phyloP scores from a whole-genome alignment of 2,113 vertebrate species.

The Penelope pileata region DNA sequence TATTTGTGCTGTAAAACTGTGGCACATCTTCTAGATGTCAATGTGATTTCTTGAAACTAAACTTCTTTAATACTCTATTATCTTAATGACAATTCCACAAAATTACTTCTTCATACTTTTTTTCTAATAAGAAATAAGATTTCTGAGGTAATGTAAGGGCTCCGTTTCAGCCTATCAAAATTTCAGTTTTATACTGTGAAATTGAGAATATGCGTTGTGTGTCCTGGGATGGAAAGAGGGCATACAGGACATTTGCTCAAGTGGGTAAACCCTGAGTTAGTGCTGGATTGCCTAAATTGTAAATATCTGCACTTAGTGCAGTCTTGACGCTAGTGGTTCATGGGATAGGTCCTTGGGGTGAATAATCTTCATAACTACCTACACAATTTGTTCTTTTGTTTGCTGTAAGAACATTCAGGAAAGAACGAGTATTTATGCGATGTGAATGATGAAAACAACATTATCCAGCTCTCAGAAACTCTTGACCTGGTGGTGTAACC shows the following conservation, averaged over 20 bases:
- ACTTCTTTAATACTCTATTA: neutral
- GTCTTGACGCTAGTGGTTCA: neutral
- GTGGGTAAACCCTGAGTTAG: neutral
- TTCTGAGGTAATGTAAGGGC: accelerated
- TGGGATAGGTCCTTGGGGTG: neutral
- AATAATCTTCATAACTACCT: neutral
- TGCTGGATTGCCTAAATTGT: neutral
- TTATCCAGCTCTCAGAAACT: neutral
- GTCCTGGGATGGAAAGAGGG: neutral
- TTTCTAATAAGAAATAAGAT: neutral
- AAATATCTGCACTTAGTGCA: neutral
- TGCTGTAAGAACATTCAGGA: neutral
- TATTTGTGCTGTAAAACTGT: neutral
- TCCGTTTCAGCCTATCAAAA: neutral
- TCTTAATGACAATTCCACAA: neutral
- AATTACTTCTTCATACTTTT: neutral
- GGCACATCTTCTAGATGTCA: neutral
- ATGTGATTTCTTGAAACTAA: neutral
- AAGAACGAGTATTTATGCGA: neutral
- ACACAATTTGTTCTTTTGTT: neutral
- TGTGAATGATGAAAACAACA: neutral
- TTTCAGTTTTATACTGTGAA: neutral
- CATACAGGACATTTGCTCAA: neutral
- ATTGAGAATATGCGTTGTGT: neutral
- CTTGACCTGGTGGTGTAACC: neutral